Evolutionary conservation across 2,888 invertebrate genomes (phyloP).

Genomic region (Trichopria drosophilae): DNA sequence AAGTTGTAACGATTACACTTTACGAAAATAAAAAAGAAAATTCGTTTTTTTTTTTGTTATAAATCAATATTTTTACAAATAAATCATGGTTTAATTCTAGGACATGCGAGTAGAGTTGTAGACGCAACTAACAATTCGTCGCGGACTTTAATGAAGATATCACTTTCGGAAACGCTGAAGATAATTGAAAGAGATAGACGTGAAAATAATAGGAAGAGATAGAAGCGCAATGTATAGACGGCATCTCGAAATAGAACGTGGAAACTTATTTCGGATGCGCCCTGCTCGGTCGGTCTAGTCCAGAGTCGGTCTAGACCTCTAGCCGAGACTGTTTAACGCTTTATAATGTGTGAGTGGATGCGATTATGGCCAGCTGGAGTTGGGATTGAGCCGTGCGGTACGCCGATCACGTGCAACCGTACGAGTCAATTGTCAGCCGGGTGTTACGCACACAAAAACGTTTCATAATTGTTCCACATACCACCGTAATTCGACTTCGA

Average conservation of each 20-base stretch:
- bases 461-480: too few relatives aligned
- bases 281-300: constrained; percentile 50
- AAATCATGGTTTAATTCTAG: not conserved
- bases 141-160: too few relatives aligned
- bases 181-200: constrained; percentile 25
- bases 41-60: too few relatives aligned
- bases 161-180: too few relatives aligned
- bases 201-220: constrained; percentile 32
- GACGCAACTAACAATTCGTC: constrained; percentile 2
- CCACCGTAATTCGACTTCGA: too few relatives aligned
- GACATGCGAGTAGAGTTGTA: constrained; percentile 1
- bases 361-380: constrained; percentile 38
- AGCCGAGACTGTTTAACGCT: constrained; percentile 47
- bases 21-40: too few relatives aligned
- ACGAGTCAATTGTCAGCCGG: too few relatives aligned
- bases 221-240: constrained; percentile 43
- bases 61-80: too few relatives aligned
- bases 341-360: constrained; percentile 41
- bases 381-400: constrained; percentile 29
- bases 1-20: too few relatives aligned
- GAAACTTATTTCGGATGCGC: constrained; percentile 51
- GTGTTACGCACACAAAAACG: too few relatives aligned
- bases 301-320: constrained; percentile 52
- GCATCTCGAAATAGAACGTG: constrained; percentile 51
- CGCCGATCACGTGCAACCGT: constrained; percentile 22